phyloP scores from a whole-genome alignment of 2,797 vertebrate species.

The Denticeps clupeoides region DNA sequence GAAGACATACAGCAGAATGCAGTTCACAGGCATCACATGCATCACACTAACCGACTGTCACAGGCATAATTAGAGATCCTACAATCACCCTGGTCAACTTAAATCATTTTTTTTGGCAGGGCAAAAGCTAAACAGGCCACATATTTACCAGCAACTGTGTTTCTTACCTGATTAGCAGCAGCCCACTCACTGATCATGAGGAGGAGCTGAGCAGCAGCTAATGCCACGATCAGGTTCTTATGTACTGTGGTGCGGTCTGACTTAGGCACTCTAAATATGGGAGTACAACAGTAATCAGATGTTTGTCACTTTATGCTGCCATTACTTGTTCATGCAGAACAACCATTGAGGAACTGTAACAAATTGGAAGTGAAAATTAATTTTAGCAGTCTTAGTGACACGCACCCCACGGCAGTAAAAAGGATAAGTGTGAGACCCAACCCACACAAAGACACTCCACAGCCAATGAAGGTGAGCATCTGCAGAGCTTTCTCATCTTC shows the following conservation, averaged over 20 bases:
- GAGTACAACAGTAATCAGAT: neutral
- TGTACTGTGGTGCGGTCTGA: conserved; percentile 79
- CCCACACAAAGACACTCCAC: conserved; percentile 80
- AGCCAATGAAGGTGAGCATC: conserved; percentile 79
- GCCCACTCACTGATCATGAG: conserved; percentile 78
- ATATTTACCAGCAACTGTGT: no score
- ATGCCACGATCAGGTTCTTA: conserved; percentile 81
- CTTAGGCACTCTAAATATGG: conserved; percentile 63
- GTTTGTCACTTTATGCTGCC: neutral
- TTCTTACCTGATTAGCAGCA: conserved; percentile 67
- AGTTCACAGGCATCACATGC: no score
- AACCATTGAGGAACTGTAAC: no score
- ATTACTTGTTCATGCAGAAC: no score
- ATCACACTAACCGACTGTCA: no score
- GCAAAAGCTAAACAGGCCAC: no score
- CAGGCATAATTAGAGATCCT: no score
- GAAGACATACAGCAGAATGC: conserved; percentile 4
- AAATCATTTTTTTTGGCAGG: no score
- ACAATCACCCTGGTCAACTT: no score
- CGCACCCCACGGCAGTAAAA: conserved; percentile 80
- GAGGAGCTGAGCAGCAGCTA: conserved; percentile 71
- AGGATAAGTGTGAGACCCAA: conserved; percentile 78
- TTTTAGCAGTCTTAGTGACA: conserved; percentile 13
- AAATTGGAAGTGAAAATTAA: no score
- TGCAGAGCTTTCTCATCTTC: conserved; percentile 68